These are phyloP conservation scores for Cynoglossus semilaevis DNA, from an alignment of 2,113 vertebrate species.

Conservation along the genomic window DNA sequence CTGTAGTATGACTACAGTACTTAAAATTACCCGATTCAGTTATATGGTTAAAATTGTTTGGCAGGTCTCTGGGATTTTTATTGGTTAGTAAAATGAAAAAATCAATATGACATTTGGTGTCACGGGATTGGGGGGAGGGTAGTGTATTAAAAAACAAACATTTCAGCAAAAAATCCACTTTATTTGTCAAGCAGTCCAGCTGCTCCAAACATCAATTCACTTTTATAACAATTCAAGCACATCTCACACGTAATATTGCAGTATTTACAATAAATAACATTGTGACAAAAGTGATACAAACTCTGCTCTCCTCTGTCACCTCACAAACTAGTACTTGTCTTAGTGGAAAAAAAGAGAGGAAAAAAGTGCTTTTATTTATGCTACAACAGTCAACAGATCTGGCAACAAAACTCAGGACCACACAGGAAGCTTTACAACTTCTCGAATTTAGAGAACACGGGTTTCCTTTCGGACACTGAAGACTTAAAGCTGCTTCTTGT, in stretches of 20 bases:
- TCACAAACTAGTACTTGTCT: background rate
- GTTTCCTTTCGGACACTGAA: no score
- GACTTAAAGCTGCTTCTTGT: no score
- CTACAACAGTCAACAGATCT: slow-evolving; percentile 4
- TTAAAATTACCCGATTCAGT: no score
- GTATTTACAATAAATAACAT: slow-evolving; percentile 29
- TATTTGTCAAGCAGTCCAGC: slow-evolving; percentile 59
- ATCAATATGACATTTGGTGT: background rate
- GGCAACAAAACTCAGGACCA: background rate
- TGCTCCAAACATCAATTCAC: slow-evolving; percentile 29
- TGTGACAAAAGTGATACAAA: background rate
- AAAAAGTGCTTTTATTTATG: slow-evolving; percentile 29
- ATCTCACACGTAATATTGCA: background rate
- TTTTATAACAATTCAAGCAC: background rate
- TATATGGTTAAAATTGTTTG: no score
- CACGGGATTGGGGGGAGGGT: no score
- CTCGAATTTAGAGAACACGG: no score
- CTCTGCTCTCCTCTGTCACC: background rate
- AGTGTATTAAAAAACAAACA: background rate
- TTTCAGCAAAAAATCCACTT: slow-evolving; percentile 19
- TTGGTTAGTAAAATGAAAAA: background rate
- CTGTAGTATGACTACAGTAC: no score
- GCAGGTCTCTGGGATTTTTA: no score
- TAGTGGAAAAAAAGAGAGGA: slow-evolving; percentile 4
- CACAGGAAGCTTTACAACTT: background rate